Evolutionary conservation across 2,888 invertebrate species (phyloP), one percentile per base, ranked within the genome.

Genomic region (Proisotoma minuta): DNA sequence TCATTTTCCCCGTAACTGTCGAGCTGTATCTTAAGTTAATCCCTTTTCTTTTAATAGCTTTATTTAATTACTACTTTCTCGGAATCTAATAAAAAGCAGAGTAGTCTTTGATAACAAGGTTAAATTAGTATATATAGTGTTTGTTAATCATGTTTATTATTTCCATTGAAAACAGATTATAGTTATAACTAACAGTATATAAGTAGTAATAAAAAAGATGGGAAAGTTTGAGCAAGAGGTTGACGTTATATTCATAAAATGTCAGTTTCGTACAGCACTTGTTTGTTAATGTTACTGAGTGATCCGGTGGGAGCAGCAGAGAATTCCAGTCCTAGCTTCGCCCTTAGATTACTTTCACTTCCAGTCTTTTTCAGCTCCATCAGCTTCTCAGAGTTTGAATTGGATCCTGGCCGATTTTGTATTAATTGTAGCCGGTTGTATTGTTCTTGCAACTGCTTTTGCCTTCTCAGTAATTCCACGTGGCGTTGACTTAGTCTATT

Each of bases 371-470:
- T 91, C 47, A 91, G 80, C 63, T 75, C 75, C 81, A 65, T 39
- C 60, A 63, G 60, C 26, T 56, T 61, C 22, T 59, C 63, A 22
- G 62, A 56, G 27, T 56, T 57, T 4, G 62, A 64, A 23, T 34
- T 57, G 57, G 84, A 50, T 18, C 53, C 52, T 22, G 60, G 58
- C 70, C 74, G 39, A 29, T 29, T 87, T 76, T 92, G 92, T 69
- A 93, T 83, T 79, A 90, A 88, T 77, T 94, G 93, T 63, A 94
- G 79, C 23, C 93, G 84, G 20, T 91, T 89, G 78, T 93, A 94
- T 76, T 94, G 94, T 75, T 94, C 93, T 77, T 94, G 93, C 22
- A 94, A 81, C 20, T 90, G 87, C 74, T 87, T 87, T 76, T 94
- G 94, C 75, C 93, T 92, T 70, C 88, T 85, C 15, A 94, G 79